phyloP scores from a whole-genome alignment of 2,888 invertebrate species.

The Tethea ocularis region DNA sequence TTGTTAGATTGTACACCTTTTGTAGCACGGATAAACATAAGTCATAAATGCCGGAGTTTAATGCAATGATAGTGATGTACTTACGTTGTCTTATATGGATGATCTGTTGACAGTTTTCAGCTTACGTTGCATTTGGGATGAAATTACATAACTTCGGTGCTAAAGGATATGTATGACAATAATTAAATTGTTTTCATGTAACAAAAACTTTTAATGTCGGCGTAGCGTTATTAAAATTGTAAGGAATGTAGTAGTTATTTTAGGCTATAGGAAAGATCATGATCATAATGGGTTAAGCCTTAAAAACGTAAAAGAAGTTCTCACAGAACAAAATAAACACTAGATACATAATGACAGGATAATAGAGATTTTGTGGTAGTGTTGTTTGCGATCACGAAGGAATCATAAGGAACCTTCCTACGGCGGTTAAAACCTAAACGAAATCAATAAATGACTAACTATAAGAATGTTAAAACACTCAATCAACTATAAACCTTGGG shows the following conservation, averaged over 20 bases:
- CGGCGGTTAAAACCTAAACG: background rate
- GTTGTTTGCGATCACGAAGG: no score
- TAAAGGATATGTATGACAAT: background rate
- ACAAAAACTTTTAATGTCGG: no score
- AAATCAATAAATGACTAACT: no score
- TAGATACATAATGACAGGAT: no score
- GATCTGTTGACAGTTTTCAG: slow-evolving; percentile 12
- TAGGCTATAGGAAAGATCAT: no score
- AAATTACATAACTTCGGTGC: background rate
- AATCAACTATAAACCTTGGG: slow-evolving; percentile 3
- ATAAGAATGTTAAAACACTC: slow-evolving; percentile 1
- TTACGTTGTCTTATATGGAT: slow-evolving; percentile 13
- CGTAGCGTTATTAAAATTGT: no score
- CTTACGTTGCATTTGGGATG: background rate
- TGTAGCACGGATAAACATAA: slow-evolving; percentile 71
- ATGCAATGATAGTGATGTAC: slow-evolving; percentile 21
- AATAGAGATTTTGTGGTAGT: no score
- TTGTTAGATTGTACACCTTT: slow-evolving; percentile 77
- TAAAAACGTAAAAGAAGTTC: no score
- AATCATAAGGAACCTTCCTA: background rate
- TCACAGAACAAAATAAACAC: no score
- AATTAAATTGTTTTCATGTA: no score
- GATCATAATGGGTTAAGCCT: no score
- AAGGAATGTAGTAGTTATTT: no score
- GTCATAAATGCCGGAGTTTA: slow-evolving; percentile 58